These are phyloP conservation scores for Poecilia gillii DNA, from an alignment of 2,797 vertebrate genomes.

Conservation along the genomic window DNA sequence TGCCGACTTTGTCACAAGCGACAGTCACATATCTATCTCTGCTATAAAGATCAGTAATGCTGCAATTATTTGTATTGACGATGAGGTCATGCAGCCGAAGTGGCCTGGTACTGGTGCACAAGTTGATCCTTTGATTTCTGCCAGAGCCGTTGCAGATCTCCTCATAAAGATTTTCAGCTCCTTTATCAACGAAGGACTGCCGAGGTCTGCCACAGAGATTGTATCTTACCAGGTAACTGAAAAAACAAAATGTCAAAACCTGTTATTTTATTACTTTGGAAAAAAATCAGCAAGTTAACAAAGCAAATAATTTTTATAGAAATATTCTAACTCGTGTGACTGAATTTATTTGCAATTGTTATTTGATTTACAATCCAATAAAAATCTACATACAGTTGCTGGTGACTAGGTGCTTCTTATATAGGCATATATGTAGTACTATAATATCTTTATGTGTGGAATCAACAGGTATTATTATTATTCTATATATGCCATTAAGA, in stretches of 20 bases:
- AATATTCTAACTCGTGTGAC: no score
- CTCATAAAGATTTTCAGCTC: not conserved
- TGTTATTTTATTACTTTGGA: not conserved
- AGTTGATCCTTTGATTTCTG: not conserved
- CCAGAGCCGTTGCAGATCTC: not conserved
- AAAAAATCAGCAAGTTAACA: not conserved
- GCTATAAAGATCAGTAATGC: accelerated
- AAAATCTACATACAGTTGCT: no score
- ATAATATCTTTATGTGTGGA: no score
- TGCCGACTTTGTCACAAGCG: not conserved
- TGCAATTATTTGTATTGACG: not conserved
- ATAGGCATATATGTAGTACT: no score
- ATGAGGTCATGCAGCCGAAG: not conserved
- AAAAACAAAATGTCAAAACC: not conserved
- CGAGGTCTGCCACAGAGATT: not conserved
- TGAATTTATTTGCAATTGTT: no score
- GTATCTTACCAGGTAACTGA: not conserved
- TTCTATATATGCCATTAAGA: no score
- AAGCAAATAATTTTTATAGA: no score
- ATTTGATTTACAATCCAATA: no score
- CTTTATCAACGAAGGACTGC: slow-evolving; percentile 9
- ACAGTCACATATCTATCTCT: not conserved
- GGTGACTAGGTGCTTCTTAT: no score
- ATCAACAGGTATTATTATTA: no score
- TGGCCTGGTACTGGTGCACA: not conserved